Evolutionary conservation across 2,113 vertebrate genomes (phyloP).

Genomic region (Scalopus aquaticus): DNA sequence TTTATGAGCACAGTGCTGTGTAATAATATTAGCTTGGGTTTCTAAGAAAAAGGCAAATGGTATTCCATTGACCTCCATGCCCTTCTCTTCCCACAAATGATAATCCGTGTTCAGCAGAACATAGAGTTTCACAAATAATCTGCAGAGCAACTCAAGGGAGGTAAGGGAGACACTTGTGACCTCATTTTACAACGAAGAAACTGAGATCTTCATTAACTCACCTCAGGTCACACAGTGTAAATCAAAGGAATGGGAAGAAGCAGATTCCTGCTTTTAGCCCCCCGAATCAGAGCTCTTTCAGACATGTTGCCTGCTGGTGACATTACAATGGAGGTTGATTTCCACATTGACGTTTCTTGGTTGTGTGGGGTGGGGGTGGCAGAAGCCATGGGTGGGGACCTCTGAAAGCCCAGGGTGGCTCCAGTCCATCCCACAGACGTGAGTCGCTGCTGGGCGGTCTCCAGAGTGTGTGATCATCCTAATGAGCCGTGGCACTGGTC

Average conservation of each 20-base stretch:
- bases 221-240: fast-evolving
- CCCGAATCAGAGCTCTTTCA: background rate
- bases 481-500: background rate
- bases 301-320: background rate
- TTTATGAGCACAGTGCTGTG: background rate
- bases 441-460: fast-evolving
- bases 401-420: background rate
- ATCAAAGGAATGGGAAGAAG: background rate
- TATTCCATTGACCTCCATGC: background rate
- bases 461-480: slow-evolving; percentile 41
- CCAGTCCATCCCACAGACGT: background rate
- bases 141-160: background rate
- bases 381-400: background rate
- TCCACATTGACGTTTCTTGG: fast-evolving
- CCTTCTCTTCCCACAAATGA: background rate
- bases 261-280: background rate
- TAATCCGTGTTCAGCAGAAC: background rate
- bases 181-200: background rate
- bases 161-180: background rate
- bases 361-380: background rate
- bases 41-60: background rate
- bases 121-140: background rate
- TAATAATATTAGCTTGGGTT: background rate
- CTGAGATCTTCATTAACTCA: background rate
- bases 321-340: background rate